These are phyloP conservation scores for Drosophila punjabiensis DNA, from an alignment of 1,140 invertebrate species.

Conservation along the genomic window DNA sequence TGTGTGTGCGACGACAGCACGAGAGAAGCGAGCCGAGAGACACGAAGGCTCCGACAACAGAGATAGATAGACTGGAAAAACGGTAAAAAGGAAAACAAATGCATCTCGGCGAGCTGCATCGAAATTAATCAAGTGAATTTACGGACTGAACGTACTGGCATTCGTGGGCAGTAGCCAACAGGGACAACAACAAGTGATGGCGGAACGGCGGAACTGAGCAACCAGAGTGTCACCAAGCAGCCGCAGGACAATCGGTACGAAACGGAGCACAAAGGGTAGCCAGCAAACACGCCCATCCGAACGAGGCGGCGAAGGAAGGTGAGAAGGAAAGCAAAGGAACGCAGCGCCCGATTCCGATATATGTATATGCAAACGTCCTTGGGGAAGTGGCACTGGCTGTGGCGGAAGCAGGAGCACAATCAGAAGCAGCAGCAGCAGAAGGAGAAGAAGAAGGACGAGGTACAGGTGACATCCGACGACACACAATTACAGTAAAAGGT, in stretches of 20 bases:
- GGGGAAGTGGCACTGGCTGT: slow-evolving; percentile 29
- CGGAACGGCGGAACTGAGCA: slow-evolving; percentile 17
- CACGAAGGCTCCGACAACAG: slow-evolving; percentile 9
- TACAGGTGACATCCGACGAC: slow-evolving; percentile 35
- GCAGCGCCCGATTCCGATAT: slow-evolving; percentile 5
- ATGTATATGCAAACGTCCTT: slow-evolving; percentile 44
- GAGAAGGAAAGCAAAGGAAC: slow-evolving; percentile 10
- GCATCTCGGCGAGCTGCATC: slow-evolving; percentile 26
- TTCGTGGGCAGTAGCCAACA: slow-evolving; percentile 26
- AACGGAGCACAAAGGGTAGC: slow-evolving; percentile 20
- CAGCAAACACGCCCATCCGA: slow-evolving; percentile 23
- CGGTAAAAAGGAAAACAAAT: slow-evolving; percentile 18
- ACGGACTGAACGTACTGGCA: slow-evolving; percentile 3
- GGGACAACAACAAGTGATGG: slow-evolving; percentile 43
- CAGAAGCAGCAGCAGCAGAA: slow-evolving; percentile 11
- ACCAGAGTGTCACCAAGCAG: slow-evolving; percentile 9
- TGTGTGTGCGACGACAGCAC: slow-evolving; percentile 3
- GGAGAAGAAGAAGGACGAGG: slow-evolving; percentile 27
- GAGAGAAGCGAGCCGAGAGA: slow-evolving; percentile 26
- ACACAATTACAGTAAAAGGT: slow-evolving; percentile 59
- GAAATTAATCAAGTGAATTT: slow-evolving; percentile 43
- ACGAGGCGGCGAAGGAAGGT: neutral
- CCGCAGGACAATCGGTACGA: slow-evolving; percentile 27
- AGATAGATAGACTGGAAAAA: slow-evolving; percentile 12
- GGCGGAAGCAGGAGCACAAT: slow-evolving; percentile 14